Base-by-base conservation (phyloP, 2,797 vertebrate species). In the Anguilla megastoma region DNA sequence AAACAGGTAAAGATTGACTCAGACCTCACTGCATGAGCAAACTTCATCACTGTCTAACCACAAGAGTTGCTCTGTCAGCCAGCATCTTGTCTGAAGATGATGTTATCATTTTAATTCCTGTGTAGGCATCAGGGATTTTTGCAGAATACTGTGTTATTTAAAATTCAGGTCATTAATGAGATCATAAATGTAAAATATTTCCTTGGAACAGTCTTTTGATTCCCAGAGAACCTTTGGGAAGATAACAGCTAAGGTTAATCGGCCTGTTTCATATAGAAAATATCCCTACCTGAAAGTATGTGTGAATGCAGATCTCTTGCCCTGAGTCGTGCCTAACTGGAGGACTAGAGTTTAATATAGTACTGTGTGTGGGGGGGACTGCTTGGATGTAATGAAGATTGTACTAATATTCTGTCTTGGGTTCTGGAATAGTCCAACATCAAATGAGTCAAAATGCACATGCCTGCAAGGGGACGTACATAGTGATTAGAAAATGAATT, bases 401-500 rank as follows among this genome's bases (percentile, higher is more conserved):
- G 24, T 24, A 45, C 41, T 76, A 36, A 76, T 36, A 3, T 48
- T 80, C 41, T 45, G 41, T 48, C 76, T 48, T 80, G 36, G 36
- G 18, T 36, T 80, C 76, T 48, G 18, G 41, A 82, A 48, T 82
- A 48, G 50, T 50, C 45, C 10, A 7, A 82, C 50, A 50, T 82
- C 79, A 24, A 24, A 50, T 24, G 18, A n/a, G 0, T 48, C 18
- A n/a, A 82, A 82, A 50, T 82, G 45, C 21, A 24, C 41, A 50
- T 48, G 21, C 79, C 79, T 50, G 79, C 24, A 14, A 24, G 16
- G 41, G 24, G 79, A 24, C 41, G 45, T 24, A 82, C 45, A 50
- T 24, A n/a, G 21, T n/a, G 45, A 82, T 48, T 82, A 50, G 79
- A 82, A 50, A 82, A 24, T 50, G 21, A 82, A 82, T 82, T 48